Base-by-base conservation (phyloP, 2,113 vertebrate genomes). In the Platichthys stellatus region DNA sequence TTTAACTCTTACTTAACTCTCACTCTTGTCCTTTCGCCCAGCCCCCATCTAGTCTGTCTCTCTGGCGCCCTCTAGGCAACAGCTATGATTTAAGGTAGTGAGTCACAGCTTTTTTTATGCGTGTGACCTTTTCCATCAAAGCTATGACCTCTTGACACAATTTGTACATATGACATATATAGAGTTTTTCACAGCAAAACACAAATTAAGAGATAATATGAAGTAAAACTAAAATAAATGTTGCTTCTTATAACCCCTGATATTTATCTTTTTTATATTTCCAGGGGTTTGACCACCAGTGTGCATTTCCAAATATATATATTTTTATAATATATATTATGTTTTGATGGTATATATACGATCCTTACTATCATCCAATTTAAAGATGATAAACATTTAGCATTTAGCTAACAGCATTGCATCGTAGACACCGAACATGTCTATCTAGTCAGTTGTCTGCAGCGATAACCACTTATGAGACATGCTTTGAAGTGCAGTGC, bases 31-130 rank as follows among this genome's bases (percentile, higher is more conserved):
- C 31, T 31, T 31, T 31, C 6, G 23, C n/a, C 24, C 28, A 38
- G 5, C 31, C 21, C 21, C 3, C 20, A 56, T 17, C 0, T 10
- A 10, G 15, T 45, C 49, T 40, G n/a, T 28, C 67, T 77, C 77
- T 83, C 58, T 83, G 38, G 73, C 80, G 66, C 83, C 82, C 78
- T 76, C 77, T 78, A 81, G 79, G 66, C 61, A 38, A 62, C 1
- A 0, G 23, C 38, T 58, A 2, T 38, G 15, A 59, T 77, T 72
- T 58, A 62, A 40, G 20, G 21, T 17, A 61, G 28, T 28, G 20
- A 31, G 12, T 78, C 5, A 10, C 12, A 66, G 26, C 4, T 13
- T 51, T 79, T 63, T 57, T 62, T 69, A 9, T 24, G 35, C 24
- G 14, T 31, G 18, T 62, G 59, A 68, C 31, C 59, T 13, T 51